Conservation (phyloP, 2,113 vertebrate species). For the Strix uralensis region DNA sequence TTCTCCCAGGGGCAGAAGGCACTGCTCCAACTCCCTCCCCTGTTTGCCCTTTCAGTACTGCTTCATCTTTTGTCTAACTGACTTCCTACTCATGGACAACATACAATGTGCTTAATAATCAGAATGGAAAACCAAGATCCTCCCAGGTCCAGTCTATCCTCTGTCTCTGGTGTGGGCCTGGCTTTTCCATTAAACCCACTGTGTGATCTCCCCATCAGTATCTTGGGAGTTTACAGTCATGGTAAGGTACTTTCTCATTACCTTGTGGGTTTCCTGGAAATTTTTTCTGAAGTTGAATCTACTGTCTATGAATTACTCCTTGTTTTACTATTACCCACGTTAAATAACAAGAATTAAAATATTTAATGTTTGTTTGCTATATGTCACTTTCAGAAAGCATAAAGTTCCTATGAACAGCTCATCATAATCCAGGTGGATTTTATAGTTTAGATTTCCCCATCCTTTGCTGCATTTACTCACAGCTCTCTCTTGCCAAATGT, state of each 20-base stretch:
- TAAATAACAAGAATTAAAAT: not conserved
- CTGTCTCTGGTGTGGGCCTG: not conserved
- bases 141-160: not conserved
- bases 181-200: not conserved
- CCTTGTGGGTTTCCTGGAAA: not conserved
- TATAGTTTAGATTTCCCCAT: not conserved
- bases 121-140: not conserved
- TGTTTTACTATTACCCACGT: not conserved
- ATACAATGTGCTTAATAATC: not conserved
- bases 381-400: not conserved
- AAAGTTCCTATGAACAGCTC: not conserved
- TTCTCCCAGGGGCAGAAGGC: not conserved
- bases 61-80: not conserved
- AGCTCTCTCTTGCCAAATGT: not conserved
- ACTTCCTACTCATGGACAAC: not conserved
- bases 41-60: not conserved
- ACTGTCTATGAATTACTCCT: not conserved
- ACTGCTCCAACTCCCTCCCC: not conserved
- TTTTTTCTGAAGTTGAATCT: not conserved
- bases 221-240: not conserved
- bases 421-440: not conserved
- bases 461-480: not conserved
- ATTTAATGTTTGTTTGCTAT: not conserved
- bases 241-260: not conserved
- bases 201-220: not conserved